A percentile compares a stretch with the other conserved stretches of the same genome.
Conservation (phyloP, 2,797 vertebrate species). For the Potorous gilbertii region DNA sequence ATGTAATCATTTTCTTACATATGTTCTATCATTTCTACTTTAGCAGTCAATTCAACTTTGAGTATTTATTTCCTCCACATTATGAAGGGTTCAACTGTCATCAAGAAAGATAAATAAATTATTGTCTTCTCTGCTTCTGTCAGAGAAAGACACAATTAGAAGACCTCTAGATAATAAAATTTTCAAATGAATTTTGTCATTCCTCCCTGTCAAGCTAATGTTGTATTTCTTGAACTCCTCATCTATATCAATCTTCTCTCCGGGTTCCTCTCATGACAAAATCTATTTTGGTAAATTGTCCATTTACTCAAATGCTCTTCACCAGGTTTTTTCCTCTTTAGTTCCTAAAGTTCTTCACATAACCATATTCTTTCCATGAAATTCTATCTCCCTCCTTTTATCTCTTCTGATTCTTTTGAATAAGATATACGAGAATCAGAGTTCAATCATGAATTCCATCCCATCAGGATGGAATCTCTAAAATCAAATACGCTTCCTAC, state of each 20-base stretch:
- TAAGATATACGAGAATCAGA: not conserved
- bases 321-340: not conserved
- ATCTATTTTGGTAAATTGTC: not conserved
- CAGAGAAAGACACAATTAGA: not conserved
- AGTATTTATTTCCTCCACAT: not conserved
- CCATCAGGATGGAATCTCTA: not conserved
- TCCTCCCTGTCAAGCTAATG: not conserved
- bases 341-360: not conserved
- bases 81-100: not conserved
- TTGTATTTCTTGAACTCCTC: not conserved
- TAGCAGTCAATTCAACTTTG: not conserved
- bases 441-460: not conserved
- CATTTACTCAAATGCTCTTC: not conserved
- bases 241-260: not conserved
- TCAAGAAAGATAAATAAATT: not conserved
- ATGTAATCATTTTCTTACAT: not conserved
- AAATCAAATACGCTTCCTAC: not conserved
- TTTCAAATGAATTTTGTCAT: not conserved
- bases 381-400: not conserved
- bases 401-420: not conserved
- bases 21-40: not conserved
- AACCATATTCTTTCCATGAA: not conserved
- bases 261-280: not conserved
- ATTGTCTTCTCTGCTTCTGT: not conserved
- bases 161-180: not conserved